A percentile compares a stretch with the other conserved stretches of the same genome.
Evolutionary conservation across 1,140 invertebrate genomes (phyloP).

Genomic region (Trinorchestia longiramus): DNA sequence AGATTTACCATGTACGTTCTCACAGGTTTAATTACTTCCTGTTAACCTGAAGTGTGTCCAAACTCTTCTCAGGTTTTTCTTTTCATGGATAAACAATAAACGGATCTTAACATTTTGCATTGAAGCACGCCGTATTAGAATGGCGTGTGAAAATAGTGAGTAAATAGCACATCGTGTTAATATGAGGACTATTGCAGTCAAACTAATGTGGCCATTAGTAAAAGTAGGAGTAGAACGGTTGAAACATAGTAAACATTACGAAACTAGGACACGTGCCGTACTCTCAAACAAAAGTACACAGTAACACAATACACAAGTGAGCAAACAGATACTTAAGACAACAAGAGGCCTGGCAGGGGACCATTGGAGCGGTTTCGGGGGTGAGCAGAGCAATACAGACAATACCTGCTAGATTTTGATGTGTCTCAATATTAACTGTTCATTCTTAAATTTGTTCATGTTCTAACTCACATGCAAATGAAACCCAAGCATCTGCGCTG

Average conservation of each 20-base stretch:
- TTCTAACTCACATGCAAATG: background rate
- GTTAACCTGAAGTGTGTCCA: too few species aligned
- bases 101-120: too few species aligned
- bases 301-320: background rate
- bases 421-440: background rate
- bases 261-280: background rate
- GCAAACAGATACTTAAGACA: background rate
- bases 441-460: background rate
- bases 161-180: background rate
- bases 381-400: background rate
- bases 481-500: background rate
- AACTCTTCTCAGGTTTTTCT: too few species aligned
- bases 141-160: too few species aligned
- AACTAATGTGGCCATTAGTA: too few species aligned
- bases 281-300: background rate
- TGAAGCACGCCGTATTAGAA: too few species aligned
- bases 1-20: too few species aligned
- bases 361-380: background rate
- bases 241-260: background rate
- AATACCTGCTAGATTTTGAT: background rate
- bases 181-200: background rate
- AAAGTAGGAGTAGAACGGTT: background rate
- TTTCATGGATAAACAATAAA: too few species aligned
- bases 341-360: background rate
- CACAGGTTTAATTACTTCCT: too few species aligned